Base-by-base conservation (phyloP, 2,888 invertebrate genomes). In the Sphaerophoria rueppellii region DNA sequence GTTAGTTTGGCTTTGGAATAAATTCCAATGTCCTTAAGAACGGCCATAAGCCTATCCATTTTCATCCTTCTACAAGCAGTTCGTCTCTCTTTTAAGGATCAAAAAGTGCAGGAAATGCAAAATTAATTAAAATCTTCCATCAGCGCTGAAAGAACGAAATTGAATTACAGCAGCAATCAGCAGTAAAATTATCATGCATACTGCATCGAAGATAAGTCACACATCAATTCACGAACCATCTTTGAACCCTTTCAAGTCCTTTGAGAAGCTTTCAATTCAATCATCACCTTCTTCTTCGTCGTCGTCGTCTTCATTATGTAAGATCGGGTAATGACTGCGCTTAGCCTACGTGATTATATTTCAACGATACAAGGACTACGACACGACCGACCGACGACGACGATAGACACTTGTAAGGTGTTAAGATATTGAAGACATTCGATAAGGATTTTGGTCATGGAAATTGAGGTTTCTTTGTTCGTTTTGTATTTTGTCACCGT, bases 121-220 rank as follows among this genome's bases (percentile, higher is more conserved):
- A 81, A 76, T 76, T 81, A 81, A 81, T 81, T 81, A 81, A 81
- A 71, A 60, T 43, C 46, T 65, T 32, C 37, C 24, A 24, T 58
- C 4, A 43, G 43, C 11, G 65, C 55, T 50, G 46, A 46, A 16
- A 16, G 4, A 14, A 16, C 35, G 48, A 46, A 46, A 35, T 24
- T 24, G 35, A 32, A 57, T 63, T 54, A 55, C 67, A 48, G 55
- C 79, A 74, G 50, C 43, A 50, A 80, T 75, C 75, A 57, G 70
- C 48, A 80, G 48, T 60, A 24, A 43, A 60, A 74, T 75, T 70
- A 80, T 80, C 70, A 63, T 52, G 60, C 60, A 60, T 12, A 60
- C 60, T 60, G 43, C 60, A 60, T 60, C 60, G 60, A 40, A 1
- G 9, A 40, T 58, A 43, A 60, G 60, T 60, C 60, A 60, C 60